Percentiles rank a stretch among this genome's conserved stretches.
These are phyloP conservation scores for Helogale parvula DNA, from an alignment of 2,113 vertebrate genomes.

Conservation along the genomic window DNA sequence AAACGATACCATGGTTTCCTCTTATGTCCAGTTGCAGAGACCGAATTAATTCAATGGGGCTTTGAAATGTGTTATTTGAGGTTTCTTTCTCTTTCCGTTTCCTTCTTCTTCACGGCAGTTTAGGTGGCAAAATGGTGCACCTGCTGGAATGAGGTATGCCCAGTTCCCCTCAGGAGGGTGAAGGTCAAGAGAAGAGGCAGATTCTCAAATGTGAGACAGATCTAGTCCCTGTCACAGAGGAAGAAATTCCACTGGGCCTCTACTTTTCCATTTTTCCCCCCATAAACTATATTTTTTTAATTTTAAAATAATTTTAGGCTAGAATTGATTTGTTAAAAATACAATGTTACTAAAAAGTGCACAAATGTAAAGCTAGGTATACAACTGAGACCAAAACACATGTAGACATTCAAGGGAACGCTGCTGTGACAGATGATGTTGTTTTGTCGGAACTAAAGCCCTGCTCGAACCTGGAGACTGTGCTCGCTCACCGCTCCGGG, in stretches of 20 bases:
- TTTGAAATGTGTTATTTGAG: not conserved
- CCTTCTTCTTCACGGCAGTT: not conserved
- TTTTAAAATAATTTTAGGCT: not conserved
- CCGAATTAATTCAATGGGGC: not conserved
- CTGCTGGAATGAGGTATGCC: not conserved
- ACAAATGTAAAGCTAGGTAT: not conserved
- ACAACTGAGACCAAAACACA: not conserved
- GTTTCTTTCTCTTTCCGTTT: not conserved
- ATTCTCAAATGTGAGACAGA: fast-evolving
- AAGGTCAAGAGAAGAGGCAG: fast-evolving
- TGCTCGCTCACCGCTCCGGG: fast-evolving
- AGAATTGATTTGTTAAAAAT: not conserved
- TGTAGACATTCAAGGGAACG: not conserved
- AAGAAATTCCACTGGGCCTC: not conserved
- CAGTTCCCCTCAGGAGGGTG: not conserved
- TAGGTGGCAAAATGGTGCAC: not conserved
- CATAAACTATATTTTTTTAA: not conserved
- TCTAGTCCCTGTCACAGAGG: not conserved
- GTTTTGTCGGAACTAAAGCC: not conserved
- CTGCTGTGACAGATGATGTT: fast-evolving
- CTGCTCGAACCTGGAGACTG: fast-evolving
- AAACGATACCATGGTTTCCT: fast-evolving
- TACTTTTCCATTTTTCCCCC: not conserved
- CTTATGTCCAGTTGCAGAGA: not conserved
- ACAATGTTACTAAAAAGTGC: not conserved